phyloP scores from a whole-genome alignment of 2,113 vertebrate genomes.

The Colistium nudipinnis region DNA sequence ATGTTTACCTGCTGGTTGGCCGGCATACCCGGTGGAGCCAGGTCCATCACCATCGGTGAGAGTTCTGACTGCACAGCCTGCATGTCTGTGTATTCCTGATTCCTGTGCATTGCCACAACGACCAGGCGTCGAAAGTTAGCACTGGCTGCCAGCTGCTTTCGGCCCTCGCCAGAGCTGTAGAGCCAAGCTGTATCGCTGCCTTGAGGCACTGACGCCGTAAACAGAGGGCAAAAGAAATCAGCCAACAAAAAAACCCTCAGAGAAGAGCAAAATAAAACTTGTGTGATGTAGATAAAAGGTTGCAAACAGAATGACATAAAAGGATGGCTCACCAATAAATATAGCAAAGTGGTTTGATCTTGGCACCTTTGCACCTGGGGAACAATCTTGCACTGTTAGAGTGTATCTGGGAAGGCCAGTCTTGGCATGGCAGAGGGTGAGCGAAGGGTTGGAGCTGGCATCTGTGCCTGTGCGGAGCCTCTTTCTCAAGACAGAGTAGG shows the following conservation, averaged over 20 bases:
- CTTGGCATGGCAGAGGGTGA: slow-evolving; percentile 87
- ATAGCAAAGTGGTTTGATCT: slow-evolving; percentile 90
- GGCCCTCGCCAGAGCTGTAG: slow-evolving; percentile 90
- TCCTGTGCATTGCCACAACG: slow-evolving; percentile 90
- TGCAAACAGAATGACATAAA: not conserved
- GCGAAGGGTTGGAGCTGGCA: slow-evolving; percentile 66
- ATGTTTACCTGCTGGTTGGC: slow-evolving; percentile 88
- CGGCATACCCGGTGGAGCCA: slow-evolving; percentile 89
- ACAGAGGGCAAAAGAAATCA: not conserved
- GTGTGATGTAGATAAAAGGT: not conserved
- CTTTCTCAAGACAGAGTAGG: slow-evolving; percentile 88
- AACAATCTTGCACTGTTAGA: slow-evolving; percentile 89
- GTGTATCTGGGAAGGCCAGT: slow-evolving; percentile 89
- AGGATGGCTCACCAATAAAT: slow-evolving; percentile 90
- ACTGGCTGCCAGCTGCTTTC: slow-evolving; percentile 87
- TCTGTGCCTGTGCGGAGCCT: slow-evolving; percentile 85
- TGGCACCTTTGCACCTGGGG: slow-evolving; percentile 82
- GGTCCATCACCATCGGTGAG: slow-evolving; percentile 93
- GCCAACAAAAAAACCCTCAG: not conserved
- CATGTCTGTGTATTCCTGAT: slow-evolving; percentile 91
- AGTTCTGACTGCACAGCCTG: slow-evolving; percentile 90
- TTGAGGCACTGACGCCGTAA: slow-evolving; percentile 87
- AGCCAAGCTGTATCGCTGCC: slow-evolving; percentile 95
- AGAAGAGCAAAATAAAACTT: not conserved
- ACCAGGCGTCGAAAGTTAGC: slow-evolving; percentile 89